Conservation (phyloP, 2,797 vertebrate genomes). For the Gallinago solitaria region DNA sequence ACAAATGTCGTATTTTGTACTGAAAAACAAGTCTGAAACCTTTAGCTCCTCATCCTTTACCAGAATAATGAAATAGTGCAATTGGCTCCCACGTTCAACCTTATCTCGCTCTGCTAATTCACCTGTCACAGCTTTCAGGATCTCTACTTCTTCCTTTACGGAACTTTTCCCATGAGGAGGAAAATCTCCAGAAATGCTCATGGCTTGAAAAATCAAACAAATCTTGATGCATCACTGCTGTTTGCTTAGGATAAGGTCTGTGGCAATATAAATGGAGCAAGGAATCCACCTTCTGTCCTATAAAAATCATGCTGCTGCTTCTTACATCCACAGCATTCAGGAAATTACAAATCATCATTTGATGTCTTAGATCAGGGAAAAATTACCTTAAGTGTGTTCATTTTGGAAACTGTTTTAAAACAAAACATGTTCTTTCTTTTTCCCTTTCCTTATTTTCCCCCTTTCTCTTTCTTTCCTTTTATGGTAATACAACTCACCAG, state of each 20-base stretch:
- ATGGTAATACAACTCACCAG: background rate
- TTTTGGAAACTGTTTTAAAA: background rate
- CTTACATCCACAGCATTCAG: background rate
- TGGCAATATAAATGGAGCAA: background rate
- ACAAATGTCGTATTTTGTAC: background rate
- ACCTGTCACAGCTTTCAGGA: background rate
- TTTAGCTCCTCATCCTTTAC: background rate
- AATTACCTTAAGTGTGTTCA: background rate
- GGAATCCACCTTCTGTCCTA: background rate
- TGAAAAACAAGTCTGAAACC: background rate
- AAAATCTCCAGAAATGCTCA: background rate
- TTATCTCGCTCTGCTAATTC: background rate
- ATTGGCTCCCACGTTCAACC: background rate
- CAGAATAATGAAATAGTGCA: background rate
- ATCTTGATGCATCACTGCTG: background rate
- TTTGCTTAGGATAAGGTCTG: background rate
- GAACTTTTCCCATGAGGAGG: background rate
- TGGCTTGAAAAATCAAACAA: background rate
- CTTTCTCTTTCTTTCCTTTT: background rate
- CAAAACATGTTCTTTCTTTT: accelerated
- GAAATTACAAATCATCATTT: background rate
- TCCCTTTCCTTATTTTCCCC: background rate
- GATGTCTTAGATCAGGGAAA: background rate
- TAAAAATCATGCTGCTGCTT: background rate
- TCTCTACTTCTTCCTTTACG: background rate